phyloP scores from a whole-genome alignment of 2,888 invertebrate species.

The Caenorhabditis macrosperma region DNA sequence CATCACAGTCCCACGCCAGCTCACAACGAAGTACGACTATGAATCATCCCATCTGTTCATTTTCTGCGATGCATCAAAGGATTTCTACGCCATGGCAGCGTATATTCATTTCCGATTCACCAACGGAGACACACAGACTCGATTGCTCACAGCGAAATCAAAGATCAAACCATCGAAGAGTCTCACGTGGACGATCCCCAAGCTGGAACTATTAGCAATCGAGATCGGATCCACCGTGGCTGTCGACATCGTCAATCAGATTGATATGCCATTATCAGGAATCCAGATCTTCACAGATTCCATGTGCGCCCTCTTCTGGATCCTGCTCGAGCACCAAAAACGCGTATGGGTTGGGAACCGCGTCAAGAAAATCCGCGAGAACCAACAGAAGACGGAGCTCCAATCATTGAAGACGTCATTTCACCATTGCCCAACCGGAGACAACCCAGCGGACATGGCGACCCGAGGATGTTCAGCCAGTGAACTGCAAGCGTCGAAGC shows the following conservation, averaged over 20 bases:
- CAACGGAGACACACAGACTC: neutral
- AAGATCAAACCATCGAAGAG: slow-evolving; percentile 2
- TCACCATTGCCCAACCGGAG: neutral
- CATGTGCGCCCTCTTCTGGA: neutral
- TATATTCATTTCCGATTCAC: too few species aligned
- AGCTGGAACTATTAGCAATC: slow-evolving; percentile 1
- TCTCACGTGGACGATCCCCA: slow-evolving; percentile 6
- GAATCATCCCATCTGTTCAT: too few species aligned
- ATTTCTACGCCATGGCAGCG: too few species aligned
- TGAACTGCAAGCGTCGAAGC: neutral
- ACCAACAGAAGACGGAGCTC: neutral
- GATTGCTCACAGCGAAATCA: neutral
- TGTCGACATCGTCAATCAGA: neutral
- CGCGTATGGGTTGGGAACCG: neutral
- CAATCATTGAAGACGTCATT: neutral
- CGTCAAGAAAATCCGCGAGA: neutral
- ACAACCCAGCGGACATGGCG: slow-evolving; percentile 77
- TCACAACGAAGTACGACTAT: too few species aligned
- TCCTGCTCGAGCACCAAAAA: neutral
- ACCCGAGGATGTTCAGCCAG: slow-evolving; percentile 3
- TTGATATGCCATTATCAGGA: neutral
- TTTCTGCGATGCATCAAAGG: too few species aligned
- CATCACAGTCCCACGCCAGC: too few species aligned
- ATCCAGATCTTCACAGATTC: slow-evolving; percentile 2
- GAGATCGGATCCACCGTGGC: neutral